Evolutionary conservation across 2,113 vertebrate genomes (phyloP).

Genomic region (Xiphophorus couchianus): DNA sequence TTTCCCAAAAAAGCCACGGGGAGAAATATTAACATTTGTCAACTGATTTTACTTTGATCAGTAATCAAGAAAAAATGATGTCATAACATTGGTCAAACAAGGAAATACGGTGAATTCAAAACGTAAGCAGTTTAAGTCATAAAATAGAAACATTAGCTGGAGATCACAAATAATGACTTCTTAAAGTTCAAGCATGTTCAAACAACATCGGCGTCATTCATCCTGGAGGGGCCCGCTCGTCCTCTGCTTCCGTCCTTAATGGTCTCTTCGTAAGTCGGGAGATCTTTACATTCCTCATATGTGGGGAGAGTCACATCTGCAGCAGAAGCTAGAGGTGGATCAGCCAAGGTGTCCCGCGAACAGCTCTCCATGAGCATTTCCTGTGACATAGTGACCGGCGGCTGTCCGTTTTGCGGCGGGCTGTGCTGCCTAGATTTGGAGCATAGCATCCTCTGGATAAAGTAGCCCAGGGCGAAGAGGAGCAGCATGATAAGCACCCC

Average conservation of each 20-base stretch:
- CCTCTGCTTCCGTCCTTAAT: constrained; percentile 56
- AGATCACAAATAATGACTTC: background rate
- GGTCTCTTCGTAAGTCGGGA: constrained; percentile 90
- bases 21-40: background rate
- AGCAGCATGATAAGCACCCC: constrained; percentile 86
- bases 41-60: background rate
- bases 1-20: background rate
- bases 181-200: background rate
- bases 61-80: no score
- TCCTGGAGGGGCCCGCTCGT: background rate
- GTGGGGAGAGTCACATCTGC: constrained; percentile 78
- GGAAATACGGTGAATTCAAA: background rate
- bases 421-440: constrained; percentile 77
- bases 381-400: constrained; percentile 71
- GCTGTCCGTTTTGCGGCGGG: constrained; percentile 58
- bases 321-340: constrained; percentile 2
- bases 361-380: constrained; percentile 79
- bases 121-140: background rate
- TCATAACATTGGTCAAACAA: no score
- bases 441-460: constrained; percentile 84
- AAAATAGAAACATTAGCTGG: background rate
- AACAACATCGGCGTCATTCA: constrained; percentile 13
- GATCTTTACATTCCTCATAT: constrained; percentile 87
- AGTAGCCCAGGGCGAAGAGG: constrained; percentile 87
- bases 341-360: constrained; percentile 52